Percentiles rank a stretch among this genome's conserved stretches.
Evolutionary conservation across 2,888 invertebrate species (phyloP).

Genomic region (Drosophila suboccidentalis): DNA sequence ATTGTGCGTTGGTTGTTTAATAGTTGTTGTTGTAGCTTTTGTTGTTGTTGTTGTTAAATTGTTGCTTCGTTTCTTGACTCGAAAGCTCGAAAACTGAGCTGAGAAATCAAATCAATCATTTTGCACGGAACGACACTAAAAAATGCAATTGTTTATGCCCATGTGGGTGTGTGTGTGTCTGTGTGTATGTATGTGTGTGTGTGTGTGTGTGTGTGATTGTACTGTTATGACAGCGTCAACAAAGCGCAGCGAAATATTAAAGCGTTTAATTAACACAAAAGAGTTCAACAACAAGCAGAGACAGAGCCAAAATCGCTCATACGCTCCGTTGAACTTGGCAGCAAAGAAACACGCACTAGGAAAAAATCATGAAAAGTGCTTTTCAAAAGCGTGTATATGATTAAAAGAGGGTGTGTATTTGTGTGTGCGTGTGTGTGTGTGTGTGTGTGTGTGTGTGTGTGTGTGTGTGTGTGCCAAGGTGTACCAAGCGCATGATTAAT

Average conservation of each 20-base stretch:
- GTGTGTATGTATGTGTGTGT: background rate
- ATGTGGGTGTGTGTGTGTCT: conserved; percentile 31
- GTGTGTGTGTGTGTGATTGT: conserved; percentile 16
- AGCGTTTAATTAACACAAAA: conserved; percentile 80
- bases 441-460: conserved; percentile 10
- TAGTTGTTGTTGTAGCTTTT: conserved; percentile 6
- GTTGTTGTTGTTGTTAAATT: conserved; percentile 27
- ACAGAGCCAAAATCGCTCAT: conserved; percentile 70
- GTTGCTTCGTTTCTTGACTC: conserved; percentile 58
- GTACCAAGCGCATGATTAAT: conserved; percentile 80
- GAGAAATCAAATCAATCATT: conserved; percentile 80
- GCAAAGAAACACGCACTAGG: conserved; percentile 62
- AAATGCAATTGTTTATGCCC: conserved; percentile 70
- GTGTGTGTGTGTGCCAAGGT: conserved; percentile 60
- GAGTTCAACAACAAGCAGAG: conserved; percentile 74
- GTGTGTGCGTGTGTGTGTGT: conserved; percentile 13
- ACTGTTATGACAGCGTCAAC: conserved; percentile 73
- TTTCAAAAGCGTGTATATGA: conserved; percentile 5
- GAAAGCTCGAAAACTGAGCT: conserved; percentile 39
- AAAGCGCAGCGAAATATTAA: conserved; percentile 70
- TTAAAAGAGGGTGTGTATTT: conserved; percentile 11
- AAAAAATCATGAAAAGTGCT: conserved; percentile 43
- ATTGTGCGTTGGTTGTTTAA: conserved; percentile 73
- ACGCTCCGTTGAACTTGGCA: conserved; percentile 73
- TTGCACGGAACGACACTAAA: conserved; percentile 72